Evolutionary conservation across 64 coral and sea anemone species (phyloP), one percentile per base, ranked within the genome.

Genomic region (Montipora efflorescens): DNA sequence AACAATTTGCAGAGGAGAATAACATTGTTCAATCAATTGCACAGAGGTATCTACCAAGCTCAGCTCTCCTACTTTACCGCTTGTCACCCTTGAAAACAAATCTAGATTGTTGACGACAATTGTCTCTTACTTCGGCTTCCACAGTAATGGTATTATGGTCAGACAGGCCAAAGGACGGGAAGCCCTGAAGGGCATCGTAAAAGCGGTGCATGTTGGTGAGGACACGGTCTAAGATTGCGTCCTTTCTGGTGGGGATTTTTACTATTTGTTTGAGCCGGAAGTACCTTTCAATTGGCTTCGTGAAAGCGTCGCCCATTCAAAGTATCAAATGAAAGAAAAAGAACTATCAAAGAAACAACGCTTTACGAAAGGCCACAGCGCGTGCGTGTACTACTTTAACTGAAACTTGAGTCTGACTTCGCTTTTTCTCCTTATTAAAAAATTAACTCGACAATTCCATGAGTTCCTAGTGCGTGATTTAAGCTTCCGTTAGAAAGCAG

Each of bases 11-110:
- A 62, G 7, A 59, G 51, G 48, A 83, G 64, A 83, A 83, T 47
- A n/a, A 66, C 18, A 28, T 21, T 36, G 83, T 20, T 47, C 66
- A 87, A 5, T 87, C 83, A n/a, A 87, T 71, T 46, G 49, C 83
- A 71, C 66, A 48, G 1, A 87, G 83, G 83, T 87, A 87, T 69
- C 59, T 66, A 45, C 82, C 2, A 36, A 85, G 50, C 58, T 85
- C 82, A 36, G 59, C 82, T 55, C 12, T 67, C 47, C 82, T 59
- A 48, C 82, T 67, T 36, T 50, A 59, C 28, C 59, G 57, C 61
- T 75, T 75, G 72, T 36, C 72, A 75, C 72, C 25, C 36, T 75
- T 75, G 72, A 75, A 75, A 19, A 75, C 72, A 75, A 75, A 75
- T 75, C 72, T 75, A 75, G 82, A 44, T 57, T 85, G 64, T 64